Conservation (phyloP, 2,113 vertebrate species). For the Hippocampus comes region DNA sequence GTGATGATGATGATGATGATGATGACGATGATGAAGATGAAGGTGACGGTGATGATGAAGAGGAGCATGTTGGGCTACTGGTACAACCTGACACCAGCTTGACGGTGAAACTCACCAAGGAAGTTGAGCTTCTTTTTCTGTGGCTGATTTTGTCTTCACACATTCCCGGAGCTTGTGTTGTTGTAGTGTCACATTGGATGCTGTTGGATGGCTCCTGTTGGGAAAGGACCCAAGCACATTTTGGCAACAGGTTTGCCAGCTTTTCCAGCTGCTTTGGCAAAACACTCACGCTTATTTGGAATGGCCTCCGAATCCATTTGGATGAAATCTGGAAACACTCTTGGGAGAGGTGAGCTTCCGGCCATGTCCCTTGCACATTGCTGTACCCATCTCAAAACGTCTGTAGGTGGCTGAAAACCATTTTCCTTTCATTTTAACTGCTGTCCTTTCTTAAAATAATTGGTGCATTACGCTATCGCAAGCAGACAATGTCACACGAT, state of each 20-base stretch:
- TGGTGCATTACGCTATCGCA: neutral
- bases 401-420: neutral
- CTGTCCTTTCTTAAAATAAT: neutral
- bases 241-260: conserved; percentile 41
- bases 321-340: conserved; percentile 39
- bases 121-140: neutral
- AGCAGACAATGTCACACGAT: neutral
- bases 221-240: conserved; percentile 45
- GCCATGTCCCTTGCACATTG: neutral
- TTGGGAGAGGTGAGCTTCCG: conserved; percentile 34
- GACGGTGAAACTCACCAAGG: neutral
- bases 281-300: conserved; percentile 41
- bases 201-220: conserved; percentile 38
- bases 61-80: neutral
- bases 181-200: conserved; percentile 31
- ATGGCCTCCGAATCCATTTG: conserved; percentile 10
- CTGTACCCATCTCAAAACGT: neutral
- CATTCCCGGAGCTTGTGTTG: conserved; percentile 8
- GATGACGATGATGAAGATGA: neutral
- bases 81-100: neutral
- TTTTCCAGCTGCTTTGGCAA: conserved; percentile 64
- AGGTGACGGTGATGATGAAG: conserved; percentile 7
- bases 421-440: neutral
- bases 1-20: conserved; percentile 12
- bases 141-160: neutral